Evolutionary conservation across 1,140 invertebrate species (phyloP).

Genomic region (Wiebesia pumilae): DNA sequence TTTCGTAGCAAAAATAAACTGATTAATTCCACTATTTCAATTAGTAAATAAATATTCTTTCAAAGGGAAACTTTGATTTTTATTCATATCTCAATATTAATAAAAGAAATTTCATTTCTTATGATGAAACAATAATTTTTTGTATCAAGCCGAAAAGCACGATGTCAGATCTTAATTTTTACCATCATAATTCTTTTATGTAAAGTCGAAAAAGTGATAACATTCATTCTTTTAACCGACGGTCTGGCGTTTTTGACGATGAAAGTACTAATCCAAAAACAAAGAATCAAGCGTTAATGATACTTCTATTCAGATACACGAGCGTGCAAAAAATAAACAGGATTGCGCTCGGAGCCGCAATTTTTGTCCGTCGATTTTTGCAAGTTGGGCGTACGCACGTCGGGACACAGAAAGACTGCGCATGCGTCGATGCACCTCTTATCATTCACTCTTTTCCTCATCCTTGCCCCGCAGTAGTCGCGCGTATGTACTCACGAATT

Average conservation of each 20-base stretch:
- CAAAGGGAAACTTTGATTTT: too few relatives aligned
- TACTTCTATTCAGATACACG: background rate
- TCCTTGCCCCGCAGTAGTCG: constrained; percentile 10
- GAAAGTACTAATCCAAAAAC: too few relatives aligned
- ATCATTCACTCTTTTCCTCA: background rate
- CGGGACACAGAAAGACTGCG: background rate
- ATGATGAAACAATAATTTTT: background rate
- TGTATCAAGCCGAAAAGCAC: background rate
- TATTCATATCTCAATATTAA: too few relatives aligned
- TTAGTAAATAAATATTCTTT: too few relatives aligned
- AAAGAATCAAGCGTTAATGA: background rate
- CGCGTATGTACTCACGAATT: constrained; percentile 22
- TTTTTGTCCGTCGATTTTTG: constrained; percentile 10
- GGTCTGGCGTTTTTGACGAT: background rate
- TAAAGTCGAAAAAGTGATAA: background rate
- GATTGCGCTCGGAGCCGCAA: background rate
- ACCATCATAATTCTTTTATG: background rate
- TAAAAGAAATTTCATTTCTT: background rate
- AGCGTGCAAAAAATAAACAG: constrained; percentile 4
- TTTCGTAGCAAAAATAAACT: too few relatives aligned
- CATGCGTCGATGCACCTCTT: background rate
- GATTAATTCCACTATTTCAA: too few relatives aligned
- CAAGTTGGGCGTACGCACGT: background rate
- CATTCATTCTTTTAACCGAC: too few relatives aligned
- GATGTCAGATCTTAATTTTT: background rate